Percentiles rank a stretch among this genome's conserved stretches.
phyloP scores from a whole-genome alignment of 92 coral and sea anemone genomes.

The Phenganax stokvisi region DNA sequence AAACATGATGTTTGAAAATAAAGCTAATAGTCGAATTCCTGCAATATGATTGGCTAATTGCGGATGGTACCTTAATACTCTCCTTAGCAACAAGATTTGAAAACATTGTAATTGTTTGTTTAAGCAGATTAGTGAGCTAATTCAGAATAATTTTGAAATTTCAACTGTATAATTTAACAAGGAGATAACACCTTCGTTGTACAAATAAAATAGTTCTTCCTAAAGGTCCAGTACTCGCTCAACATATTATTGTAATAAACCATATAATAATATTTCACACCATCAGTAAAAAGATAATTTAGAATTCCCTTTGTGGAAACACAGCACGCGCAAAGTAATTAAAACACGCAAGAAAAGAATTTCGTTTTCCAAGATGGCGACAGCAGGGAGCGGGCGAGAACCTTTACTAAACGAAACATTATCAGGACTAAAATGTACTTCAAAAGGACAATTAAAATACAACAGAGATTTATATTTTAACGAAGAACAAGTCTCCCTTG shows the following conservation, averaged over 20 bases:
- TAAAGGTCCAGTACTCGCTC: too few species aligned
- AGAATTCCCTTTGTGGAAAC: slow-evolving; percentile 6
- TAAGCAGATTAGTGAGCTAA: background rate
- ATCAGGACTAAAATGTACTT: slow-evolving; percentile 49
- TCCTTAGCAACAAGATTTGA: slow-evolving; percentile 27
- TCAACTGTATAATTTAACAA: too few species aligned
- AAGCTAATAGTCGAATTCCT: background rate
- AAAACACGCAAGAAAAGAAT: background rate
- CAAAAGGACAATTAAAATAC: slow-evolving; percentile 66
- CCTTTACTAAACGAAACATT: slow-evolving; percentile 1
- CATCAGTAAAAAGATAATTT: background rate
- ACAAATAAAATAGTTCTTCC: too few species aligned
- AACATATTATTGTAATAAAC: too few species aligned
- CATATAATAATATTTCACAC: too few species aligned
- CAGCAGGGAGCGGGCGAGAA: background rate
- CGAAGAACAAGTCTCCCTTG: slow-evolving; percentile 34
- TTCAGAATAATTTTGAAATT: too few species aligned
- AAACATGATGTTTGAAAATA: too few species aligned
- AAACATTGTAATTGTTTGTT: slow-evolving; percentile 4
- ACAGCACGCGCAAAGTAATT: background rate
- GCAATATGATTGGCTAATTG: slow-evolving; percentile 28
- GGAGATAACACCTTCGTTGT: too few species aligned
- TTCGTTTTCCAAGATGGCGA: slow-evolving; percentile 19
- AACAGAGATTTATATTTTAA: slow-evolving; percentile 63
- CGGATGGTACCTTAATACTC: background rate